phyloP scores from a whole-genome alignment of 1,140 invertebrate genomes.

The Drosophila neocordata region DNA sequence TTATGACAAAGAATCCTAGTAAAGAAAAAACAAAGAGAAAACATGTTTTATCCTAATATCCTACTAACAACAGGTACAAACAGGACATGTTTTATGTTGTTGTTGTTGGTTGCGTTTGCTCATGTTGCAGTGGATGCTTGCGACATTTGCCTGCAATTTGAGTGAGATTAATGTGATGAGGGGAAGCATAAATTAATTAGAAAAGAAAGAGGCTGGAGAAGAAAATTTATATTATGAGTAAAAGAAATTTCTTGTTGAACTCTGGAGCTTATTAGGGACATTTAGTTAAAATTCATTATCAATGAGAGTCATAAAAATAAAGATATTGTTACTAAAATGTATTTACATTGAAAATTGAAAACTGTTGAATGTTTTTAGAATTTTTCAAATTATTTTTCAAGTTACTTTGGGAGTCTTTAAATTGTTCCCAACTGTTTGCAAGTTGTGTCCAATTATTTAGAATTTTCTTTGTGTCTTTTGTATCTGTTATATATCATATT shows the following conservation, averaged over 20 bases:
- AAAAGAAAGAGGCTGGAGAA: conserved; percentile 22
- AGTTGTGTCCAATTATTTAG: neutral
- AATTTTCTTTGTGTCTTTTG: neutral
- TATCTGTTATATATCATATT: neutral
- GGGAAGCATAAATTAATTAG: conserved; percentile 82
- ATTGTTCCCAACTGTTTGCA: neutral
- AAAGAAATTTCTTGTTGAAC: no score
- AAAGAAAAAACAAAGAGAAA: no score
- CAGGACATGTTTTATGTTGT: conserved; percentile 56
- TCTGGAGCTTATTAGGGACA: conserved; percentile 75
- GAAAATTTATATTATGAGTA: neutral
- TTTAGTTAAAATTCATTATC: conserved; percentile 80
- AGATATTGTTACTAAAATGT: no score
- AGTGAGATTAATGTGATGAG: conserved; percentile 81
- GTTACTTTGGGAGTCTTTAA: no score
- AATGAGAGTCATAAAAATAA: conserved; percentile 5
- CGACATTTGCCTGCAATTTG: conserved; percentile 38
- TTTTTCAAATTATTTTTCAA: no score
- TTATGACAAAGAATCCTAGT: conserved; percentile 55
- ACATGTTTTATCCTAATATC: neutral
- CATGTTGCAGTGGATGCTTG: no score
- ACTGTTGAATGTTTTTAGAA: no score
- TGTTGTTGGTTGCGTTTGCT: neutral
- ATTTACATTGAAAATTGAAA: no score
- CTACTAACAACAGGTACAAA: conserved; percentile 36